phyloP scores from a whole-genome alignment of 2,113 vertebrate genomes.

The Protomyctophum bolini region DNA sequence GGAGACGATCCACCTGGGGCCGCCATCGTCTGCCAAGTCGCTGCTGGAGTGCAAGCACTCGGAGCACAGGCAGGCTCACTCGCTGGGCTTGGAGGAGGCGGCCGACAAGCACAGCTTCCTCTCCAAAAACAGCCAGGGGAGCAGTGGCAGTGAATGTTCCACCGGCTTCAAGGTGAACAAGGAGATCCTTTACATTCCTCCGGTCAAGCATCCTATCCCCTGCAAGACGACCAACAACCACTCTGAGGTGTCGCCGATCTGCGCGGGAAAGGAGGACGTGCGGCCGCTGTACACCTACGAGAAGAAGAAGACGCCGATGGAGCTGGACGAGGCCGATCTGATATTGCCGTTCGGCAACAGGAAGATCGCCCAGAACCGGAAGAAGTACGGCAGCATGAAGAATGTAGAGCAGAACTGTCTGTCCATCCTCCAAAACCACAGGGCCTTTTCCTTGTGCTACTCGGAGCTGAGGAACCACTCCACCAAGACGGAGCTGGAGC shows the following conservation, averaged over 20 bases:
- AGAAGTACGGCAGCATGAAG: conserved; percentile 88
- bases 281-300: conserved; percentile 82
- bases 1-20: conserved; percentile 87
- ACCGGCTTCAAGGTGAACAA: conserved; percentile 86
- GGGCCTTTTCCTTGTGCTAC: conserved; percentile 82
- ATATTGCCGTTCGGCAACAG: conserved; percentile 84
- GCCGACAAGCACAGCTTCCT: conserved; percentile 84
- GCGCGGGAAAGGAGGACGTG: conserved; percentile 82
- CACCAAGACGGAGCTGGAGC: conserved; percentile 81
- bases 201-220: conserved; percentile 87
- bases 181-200: conserved; percentile 86
- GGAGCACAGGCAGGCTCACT: conserved; percentile 87
- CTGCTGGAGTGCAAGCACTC: conserved; percentile 91
- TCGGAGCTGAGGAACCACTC: conserved; percentile 86
- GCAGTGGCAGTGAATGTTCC: conserved; percentile 81
- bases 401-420: conserved; percentile 86
- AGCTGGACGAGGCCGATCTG: conserved; percentile 82
- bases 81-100: conserved; percentile 86
- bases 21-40: conserved; percentile 89
- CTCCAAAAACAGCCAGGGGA: conserved; percentile 81
- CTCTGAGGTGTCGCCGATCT: conserved; percentile 83
- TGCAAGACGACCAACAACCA: conserved; percentile 80
- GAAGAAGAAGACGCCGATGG: conserved; percentile 78
- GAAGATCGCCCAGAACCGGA: conserved; percentile 84
- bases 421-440: conserved; percentile 81